phyloP scores from a whole-genome alignment of 2,888 invertebrate species.

The Pheosia gnoma region DNA sequence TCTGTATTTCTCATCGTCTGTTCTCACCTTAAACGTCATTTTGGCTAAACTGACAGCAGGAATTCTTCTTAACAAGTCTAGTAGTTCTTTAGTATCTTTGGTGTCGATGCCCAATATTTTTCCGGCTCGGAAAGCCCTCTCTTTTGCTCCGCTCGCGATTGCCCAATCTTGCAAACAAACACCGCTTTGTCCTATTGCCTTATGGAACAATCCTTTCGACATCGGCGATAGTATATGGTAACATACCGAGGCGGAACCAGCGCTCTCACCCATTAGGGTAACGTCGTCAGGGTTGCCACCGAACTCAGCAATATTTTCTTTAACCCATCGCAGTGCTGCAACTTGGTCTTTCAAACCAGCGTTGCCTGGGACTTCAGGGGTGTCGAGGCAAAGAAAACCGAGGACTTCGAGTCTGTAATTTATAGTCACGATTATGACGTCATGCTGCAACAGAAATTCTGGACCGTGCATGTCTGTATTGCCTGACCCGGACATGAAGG shows the following conservation, averaged over 20 bases:
- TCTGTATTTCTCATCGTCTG: slow-evolving; percentile 53
- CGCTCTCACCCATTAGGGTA: slow-evolving; percentile 72
- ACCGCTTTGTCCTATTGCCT: slow-evolving; percentile 70
- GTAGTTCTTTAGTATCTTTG: slow-evolving; percentile 48
- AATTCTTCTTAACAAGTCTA: slow-evolving; percentile 50
- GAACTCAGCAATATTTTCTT: slow-evolving; percentile 58
- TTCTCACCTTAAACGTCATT: slow-evolving; percentile 46
- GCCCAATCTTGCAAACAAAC: slow-evolving; percentile 60
- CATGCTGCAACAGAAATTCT: slow-evolving; percentile 62
- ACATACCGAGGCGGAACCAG: slow-evolving; percentile 65
- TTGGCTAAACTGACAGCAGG: slow-evolving; percentile 52
- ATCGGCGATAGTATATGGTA: slow-evolving; percentile 69
- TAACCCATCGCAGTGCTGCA: slow-evolving; percentile 59
- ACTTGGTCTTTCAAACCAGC: slow-evolving; percentile 72
- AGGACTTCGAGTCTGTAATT: slow-evolving; percentile 66
- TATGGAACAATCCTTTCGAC: slow-evolving; percentile 67
- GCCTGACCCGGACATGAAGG: slow-evolving; percentile 64
- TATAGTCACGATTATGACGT: slow-evolving; percentile 69
- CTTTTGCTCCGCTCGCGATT: slow-evolving; percentile 40
- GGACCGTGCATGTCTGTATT: slow-evolving; percentile 61
- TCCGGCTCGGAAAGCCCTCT: slow-evolving; percentile 57
- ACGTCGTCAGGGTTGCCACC: slow-evolving; percentile 65
- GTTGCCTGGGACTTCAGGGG: slow-evolving; percentile 65
- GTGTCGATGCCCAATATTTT: slow-evolving; percentile 60
- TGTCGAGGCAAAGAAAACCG: slow-evolving; percentile 55